phyloP scores from a whole-genome alignment of 1,140 invertebrate species.

The Cyclargus thomasi region DNA sequence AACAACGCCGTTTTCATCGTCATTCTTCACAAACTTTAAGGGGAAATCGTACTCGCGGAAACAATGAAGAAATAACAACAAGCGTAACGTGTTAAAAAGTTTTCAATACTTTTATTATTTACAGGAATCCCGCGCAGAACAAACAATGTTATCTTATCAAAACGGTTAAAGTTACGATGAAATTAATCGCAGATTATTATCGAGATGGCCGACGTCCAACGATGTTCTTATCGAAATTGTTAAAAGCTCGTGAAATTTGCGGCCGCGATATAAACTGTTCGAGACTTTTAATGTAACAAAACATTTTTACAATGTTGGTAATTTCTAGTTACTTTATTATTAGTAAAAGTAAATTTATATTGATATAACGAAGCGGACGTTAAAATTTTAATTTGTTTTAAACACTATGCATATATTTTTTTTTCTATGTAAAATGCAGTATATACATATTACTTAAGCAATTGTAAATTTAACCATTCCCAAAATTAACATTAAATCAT shows the following conservation, averaged over 20 bases:
- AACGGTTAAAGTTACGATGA: conserved; percentile 9
- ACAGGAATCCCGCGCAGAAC: background rate
- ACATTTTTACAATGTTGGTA: background rate
- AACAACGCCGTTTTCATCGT: background rate
- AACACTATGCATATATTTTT: no score
- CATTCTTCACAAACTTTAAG: background rate
- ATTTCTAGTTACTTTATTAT: no score
- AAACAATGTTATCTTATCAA: conserved; percentile 12
- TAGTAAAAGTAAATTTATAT: no score
- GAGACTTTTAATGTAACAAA: background rate
- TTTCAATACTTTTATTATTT: conserved; percentile 9
- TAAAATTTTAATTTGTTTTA: no score
- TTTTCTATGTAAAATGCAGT: no score
- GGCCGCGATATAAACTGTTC: conserved; percentile 9
- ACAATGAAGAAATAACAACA: conserved; percentile 2
- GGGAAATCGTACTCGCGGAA: background rate
- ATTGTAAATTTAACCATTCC: no score
- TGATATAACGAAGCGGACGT: no score
- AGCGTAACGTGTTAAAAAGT: conserved; percentile 3
- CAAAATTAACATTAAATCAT: no score
- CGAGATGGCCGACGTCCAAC: conserved; percentile 2
- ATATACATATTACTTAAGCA: no score
- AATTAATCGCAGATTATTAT: conserved; percentile 15
- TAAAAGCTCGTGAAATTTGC: background rate
- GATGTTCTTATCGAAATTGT: conserved; percentile 5